Conservation (phyloP, 1,140 invertebrate genomes). For the Aradophagus sp. region DNA sequence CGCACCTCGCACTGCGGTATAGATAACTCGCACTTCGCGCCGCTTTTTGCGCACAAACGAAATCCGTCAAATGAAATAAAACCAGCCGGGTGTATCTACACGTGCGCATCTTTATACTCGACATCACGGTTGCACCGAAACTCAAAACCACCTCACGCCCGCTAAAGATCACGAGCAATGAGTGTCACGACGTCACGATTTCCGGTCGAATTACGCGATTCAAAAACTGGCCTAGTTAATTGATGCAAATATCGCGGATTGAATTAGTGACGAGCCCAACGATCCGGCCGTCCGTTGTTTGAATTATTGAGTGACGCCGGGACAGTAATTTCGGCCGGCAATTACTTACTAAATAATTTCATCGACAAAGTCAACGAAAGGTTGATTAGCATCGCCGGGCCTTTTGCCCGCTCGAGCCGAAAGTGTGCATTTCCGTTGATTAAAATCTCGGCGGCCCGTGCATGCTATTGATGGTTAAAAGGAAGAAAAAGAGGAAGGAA, state of each 20-base stretch:
- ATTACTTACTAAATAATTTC: slow-evolving; percentile 52
- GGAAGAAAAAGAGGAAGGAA: slow-evolving; percentile 1
- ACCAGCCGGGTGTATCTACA: too few species aligned
- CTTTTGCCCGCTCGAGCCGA: slow-evolving; percentile 2
- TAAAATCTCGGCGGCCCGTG: slow-evolving; percentile 35
- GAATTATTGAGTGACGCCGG: slow-evolving; percentile 37
- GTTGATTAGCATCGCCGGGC: slow-evolving; percentile 28
- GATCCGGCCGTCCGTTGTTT: slow-evolving; percentile 13
- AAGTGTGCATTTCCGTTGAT: slow-evolving; percentile 37
- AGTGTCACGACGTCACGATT: too few species aligned
- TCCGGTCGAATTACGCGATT: slow-evolving; percentile 4
- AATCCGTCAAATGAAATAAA: too few species aligned
- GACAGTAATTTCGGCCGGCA: slow-evolving; percentile 25
- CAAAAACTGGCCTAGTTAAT: slow-evolving; percentile 10
- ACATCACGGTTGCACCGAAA: too few species aligned
- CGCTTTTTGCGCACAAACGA: too few species aligned
- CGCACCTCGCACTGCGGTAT: not conserved
- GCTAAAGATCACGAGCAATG: too few species aligned
- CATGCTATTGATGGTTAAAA: slow-evolving; percentile 23
- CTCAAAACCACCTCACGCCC: too few species aligned
- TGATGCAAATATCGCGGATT: slow-evolving; percentile 17
- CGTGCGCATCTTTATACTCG: too few species aligned
- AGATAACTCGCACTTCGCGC: slow-evolving; percentile 4
- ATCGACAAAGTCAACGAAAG: slow-evolving; percentile 48
- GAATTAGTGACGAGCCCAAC: slow-evolving; percentile 24